Evolutionary conservation across 2,797 vertebrate genomes (phyloP), one percentile per base, ranked within the genome.

Genomic region (Sebastes flavidus): DNA sequence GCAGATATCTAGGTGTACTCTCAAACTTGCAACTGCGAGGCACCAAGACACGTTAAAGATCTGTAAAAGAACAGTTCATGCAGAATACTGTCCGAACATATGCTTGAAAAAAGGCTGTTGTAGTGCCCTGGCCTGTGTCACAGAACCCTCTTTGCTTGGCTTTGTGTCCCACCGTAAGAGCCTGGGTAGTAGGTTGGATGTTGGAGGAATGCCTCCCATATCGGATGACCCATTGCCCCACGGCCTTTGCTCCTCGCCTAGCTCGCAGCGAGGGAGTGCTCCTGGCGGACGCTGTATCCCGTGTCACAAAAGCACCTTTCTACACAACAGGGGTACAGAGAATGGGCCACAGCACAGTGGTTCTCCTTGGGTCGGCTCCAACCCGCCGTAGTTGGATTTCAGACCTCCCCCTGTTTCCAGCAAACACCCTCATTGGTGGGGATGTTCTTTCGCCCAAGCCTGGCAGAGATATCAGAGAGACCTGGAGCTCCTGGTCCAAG

Each of bases 241-340:
- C 72, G 87, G 89, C 93, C 92, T 91, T 91, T 93, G 92, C 91
- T 93, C 89, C 87, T 84, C 65, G 78, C 92, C 91, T 90, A 90
- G 91, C 90, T 91, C 24, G 63, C 83, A 90, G 88, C 65, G 52
- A 92, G 78, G 85, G 90, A 91, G 80, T 90, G 91, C 91, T 95
- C 83, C 88, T 80, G 83, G 87, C 66, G 80, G 89, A 78, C 61
- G 82, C 88, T 92, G 93, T 95, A 95, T 96, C 95, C 87, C 87
- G 20, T 96, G 93, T 96, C 95, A 96, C 95, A 96, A 96, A 96
- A 95, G 94, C 94, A 88, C 89, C 91, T 94, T 95, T 94, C 91
- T 92, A 93, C 94, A 95, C 93, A 95, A 94, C 92, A 90, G 87
- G 92, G 89, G 80, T 91, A 94, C 91, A 96, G 94, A 95, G 92